Evolutionary conservation across 2,113 vertebrate genomes (phyloP), one percentile per base, ranked within the genome.

Genomic region (Elephantulus edwardii): DNA sequence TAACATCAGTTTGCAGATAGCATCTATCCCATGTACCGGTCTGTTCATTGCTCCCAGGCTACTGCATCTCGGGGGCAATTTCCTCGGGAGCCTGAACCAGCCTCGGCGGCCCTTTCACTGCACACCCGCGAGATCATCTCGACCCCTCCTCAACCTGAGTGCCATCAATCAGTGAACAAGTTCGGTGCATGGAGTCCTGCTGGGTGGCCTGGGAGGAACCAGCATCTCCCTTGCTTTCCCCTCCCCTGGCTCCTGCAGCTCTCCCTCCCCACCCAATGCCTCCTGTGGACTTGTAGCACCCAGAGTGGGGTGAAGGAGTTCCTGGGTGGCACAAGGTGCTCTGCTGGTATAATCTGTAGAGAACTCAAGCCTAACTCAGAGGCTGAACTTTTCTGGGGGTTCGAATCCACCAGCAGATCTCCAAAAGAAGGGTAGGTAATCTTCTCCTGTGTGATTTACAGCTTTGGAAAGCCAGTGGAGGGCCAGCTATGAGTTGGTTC

Each of bases 91-190:
- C 0, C 70, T 56, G 0, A 0, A 2, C 44, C 24, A 5, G 40
- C n/a, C 35, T 14, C 46, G 5, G 3, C 71, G 28, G 24, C 68
- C 40, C 28, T 2, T 52, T 30, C 24, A 26, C 58, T 75, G 8
- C 48, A 30, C 28, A 8, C 58, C 19, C 0, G 0, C 0, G 0
- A 22, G 44, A 76, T 46, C 75, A 76, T 48, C 24, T 62, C 8
- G 24, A 66, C 50, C n/a, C 5, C 3, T 68, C 44, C 58, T 42
- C 7, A 26, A 9, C 20, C 48, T 5, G 0, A 40, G 72, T 26
- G 46, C 62, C 24, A 7, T 60, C 38, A 62, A 42, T 28, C 58
- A 33, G 74, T 19, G 58, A 75, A 44, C 44, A 11, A 28, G 58
- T 30, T 12, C 6, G 33, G 33, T 11, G 33, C 58, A 62, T 13